Evolutionary conservation across 2,797 vertebrate species (phyloP).

Genomic region (Takifugu ocellatus): DNA sequence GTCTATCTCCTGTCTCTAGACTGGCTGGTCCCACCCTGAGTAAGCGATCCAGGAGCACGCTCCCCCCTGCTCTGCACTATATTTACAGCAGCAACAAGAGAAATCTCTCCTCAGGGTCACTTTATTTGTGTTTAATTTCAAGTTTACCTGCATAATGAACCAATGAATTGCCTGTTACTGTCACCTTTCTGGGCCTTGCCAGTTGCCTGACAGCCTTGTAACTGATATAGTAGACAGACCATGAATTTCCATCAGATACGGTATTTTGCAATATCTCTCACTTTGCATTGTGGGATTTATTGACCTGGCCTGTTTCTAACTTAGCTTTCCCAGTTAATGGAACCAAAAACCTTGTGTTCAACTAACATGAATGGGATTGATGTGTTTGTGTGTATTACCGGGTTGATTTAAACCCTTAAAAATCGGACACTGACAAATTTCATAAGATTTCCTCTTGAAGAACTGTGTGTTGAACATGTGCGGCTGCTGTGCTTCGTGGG

Average conservation of each 20-base stretch:
- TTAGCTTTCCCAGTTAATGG: too few relatives aligned
- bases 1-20: slow-evolving; percentile 65
- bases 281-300: too few relatives aligned
- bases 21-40: slow-evolving; percentile 59
- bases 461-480: slow-evolving; percentile 4
- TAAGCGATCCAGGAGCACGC: slow-evolving; percentile 70
- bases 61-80: slow-evolving; percentile 70
- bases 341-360: not conserved
- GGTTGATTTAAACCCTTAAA: not conserved
- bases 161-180: not conserved
- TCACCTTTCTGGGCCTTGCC: not conserved
- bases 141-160: slow-evolving; percentile 8
- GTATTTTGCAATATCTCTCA: too few relatives aligned
- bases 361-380: slow-evolving; percentile 9
- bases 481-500: not conserved
- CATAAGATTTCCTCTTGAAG: not conserved
- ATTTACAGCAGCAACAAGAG: slow-evolving; percentile 72
- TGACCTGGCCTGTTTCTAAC: too few relatives aligned
- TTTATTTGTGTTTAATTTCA: slow-evolving; percentile 30
- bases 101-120: slow-evolving; percentile 67
- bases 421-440: not conserved
- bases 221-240: not conserved
- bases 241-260: too few relatives aligned
- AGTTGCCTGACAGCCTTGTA: slow-evolving; percentile 5
- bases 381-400: not conserved